Conservation (phyloP, 2,888 invertebrate genomes). For the Celastrina argiolus region DNA sequence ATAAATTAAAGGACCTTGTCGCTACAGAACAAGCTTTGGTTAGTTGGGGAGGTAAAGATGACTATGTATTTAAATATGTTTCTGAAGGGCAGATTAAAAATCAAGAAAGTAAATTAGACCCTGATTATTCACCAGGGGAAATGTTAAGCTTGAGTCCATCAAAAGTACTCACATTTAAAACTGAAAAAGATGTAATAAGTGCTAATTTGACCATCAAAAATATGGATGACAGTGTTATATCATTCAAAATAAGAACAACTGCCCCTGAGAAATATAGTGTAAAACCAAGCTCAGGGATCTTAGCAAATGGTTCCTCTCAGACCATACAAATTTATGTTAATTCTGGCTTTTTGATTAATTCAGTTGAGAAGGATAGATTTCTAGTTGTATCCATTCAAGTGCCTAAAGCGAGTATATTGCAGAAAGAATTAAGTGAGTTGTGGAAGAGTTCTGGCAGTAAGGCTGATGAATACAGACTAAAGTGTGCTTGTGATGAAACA, state of each 20-base stretch:
- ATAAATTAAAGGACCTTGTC: conserved; percentile 83
- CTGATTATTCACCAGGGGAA: conserved; percentile 45
- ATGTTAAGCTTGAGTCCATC: conserved; percentile 76
- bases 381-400: conserved; percentile 85
- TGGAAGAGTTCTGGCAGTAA: conserved; percentile 78
- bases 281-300: conserved; percentile 85
- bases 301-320: conserved; percentile 78
- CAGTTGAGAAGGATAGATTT: conserved; percentile 86
- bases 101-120: conserved; percentile 29
- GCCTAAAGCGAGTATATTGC: conserved; percentile 63
- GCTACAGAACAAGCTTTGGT: conserved; percentile 82
- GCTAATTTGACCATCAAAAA: conserved; percentile 81
- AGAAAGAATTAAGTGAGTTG: conserved; percentile 79
- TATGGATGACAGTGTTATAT: conserved; percentile 56
- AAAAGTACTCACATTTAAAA: conserved; percentile 81
- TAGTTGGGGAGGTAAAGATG: conserved; percentile 86
- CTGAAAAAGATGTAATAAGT: conserved; percentile 77
- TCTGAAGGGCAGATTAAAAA: conserved; percentile 66
- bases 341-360: conserved; percentile 79
- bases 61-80: conserved; percentile 81
- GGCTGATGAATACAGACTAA: conserved; percentile 81
- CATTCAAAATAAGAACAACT: conserved; percentile 90
- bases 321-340: conserved; percentile 82
- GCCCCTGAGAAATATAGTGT: conserved; percentile 94
- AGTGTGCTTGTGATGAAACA: conserved; percentile 29